phyloP scores from a whole-genome alignment of 2,113 vertebrate genomes.

The Lagopus leucura region DNA sequence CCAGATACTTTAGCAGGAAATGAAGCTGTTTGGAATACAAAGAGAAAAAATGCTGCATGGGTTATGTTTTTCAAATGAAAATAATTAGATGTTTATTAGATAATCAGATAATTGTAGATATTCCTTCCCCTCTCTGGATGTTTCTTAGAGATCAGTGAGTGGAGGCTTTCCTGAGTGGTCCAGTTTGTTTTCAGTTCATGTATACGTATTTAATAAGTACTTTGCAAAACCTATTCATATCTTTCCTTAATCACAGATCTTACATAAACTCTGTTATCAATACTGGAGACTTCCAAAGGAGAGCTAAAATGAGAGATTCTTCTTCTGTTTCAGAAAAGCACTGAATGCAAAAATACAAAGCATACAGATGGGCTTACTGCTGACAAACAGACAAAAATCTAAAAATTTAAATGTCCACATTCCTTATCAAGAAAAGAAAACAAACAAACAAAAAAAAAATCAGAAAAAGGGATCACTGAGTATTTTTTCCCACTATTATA shows the following conservation, averaged over 20 bases:
- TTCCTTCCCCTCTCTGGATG: neutral
- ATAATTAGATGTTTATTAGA: neutral
- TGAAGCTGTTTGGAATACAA: neutral
- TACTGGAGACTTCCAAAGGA: conserved; percentile 40
- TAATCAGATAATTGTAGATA: neutral
- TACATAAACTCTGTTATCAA: conserved; percentile 45
- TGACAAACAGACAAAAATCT: neutral
- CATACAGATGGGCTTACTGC: neutral
- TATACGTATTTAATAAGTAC: conserved; percentile 13
- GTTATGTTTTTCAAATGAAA: neutral
- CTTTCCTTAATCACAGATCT: conserved; percentile 62
- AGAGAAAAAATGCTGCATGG: neutral
- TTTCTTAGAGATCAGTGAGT: neutral
- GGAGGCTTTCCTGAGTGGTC: conserved; percentile 3
- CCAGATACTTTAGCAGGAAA: neutral
- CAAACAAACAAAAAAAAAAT: neutral
- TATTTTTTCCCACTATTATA: neutral
- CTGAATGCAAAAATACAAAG: conserved; percentile 10
- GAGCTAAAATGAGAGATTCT: conserved; percentile 5
- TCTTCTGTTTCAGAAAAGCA: conserved; percentile 39
- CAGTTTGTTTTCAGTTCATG: conserved; percentile 12
- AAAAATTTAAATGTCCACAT: conserved; percentile 16
- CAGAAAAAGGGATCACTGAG: neutral
- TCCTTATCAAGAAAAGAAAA: neutral
- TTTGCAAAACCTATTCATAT: conserved; percentile 39